phyloP scores from a whole-genome alignment of 2,113 vertebrate genomes.

The Tautogolabrus adspersus region DNA sequence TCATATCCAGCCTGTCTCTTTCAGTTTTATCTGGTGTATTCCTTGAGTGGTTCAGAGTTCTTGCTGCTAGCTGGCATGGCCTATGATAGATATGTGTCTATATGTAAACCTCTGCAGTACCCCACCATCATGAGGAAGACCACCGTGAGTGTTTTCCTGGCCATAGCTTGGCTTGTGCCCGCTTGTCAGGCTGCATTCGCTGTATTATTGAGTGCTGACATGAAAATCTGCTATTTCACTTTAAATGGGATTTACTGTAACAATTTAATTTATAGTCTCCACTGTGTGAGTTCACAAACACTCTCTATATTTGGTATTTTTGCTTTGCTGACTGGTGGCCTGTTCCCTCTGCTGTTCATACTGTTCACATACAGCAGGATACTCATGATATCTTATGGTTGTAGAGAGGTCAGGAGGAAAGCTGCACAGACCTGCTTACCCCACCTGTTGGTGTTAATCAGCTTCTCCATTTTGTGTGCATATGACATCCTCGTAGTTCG shows the following conservation, averaged over 20 bases:
- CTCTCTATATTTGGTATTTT: neutral
- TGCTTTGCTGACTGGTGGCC: neutral
- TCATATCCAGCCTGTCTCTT: slow-evolving; percentile 28
- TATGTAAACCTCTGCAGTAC: slow-evolving; percentile 64
- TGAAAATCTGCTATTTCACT: neutral
- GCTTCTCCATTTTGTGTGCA: neutral
- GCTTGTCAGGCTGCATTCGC: neutral
- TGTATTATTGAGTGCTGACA: neutral
- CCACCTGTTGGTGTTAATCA: slow-evolving; percentile 27
- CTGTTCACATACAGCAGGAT: slow-evolving; percentile 54
- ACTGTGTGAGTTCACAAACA: neutral
- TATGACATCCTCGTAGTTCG: neutral
- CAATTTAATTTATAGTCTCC: slow-evolving; percentile 24
- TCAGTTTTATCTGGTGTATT: too few species aligned
- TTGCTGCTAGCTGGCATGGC: slow-evolving; percentile 49
- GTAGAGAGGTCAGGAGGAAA: slow-evolving; percentile 20
- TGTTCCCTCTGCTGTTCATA: slow-evolving; percentile 46
- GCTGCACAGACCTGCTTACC: slow-evolving; percentile 43
- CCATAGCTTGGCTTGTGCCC: slow-evolving; percentile 42
- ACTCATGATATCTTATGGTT: neutral
- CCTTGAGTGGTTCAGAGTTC: slow-evolving; percentile 54
- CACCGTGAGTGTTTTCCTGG: neutral
- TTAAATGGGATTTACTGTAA: slow-evolving; percentile 32
- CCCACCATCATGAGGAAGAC: slow-evolving; percentile 35
- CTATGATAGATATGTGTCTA: slow-evolving; percentile 63